Percentiles rank a stretch among this genome's conserved stretches.
Conservation (phyloP, 2,113 vertebrate genomes). For the Melanostigma gelatinosum region DNA sequence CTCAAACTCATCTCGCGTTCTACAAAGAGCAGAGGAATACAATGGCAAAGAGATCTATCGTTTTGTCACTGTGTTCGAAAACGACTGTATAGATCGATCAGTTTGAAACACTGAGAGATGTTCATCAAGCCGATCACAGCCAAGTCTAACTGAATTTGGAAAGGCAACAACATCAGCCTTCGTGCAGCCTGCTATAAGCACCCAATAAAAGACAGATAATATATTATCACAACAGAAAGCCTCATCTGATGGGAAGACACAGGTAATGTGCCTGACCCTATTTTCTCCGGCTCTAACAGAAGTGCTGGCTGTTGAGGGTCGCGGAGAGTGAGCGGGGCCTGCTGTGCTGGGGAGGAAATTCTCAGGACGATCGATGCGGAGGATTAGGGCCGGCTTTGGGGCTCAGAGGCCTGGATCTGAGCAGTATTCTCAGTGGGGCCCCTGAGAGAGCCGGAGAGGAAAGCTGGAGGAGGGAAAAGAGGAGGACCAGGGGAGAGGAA, state of each 20-base stretch:
- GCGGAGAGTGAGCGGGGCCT: conserved; percentile 70
- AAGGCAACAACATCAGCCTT: conserved; percentile 28
- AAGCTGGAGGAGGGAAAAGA: conserved; percentile 71
- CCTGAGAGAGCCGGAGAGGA: conserved; percentile 72
- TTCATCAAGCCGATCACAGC: conserved; percentile 21
- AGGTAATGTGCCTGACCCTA: conserved; percentile 49
- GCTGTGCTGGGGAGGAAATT: conserved; percentile 83
- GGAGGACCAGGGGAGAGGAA: conserved; percentile 61
- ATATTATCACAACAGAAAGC: conserved; percentile 31
- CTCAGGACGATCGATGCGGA: conserved; percentile 86
- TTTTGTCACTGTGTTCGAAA: conserved; percentile 11
- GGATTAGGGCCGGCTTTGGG: conserved; percentile 86
- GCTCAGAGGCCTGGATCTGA: conserved; percentile 86
- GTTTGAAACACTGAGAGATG: conserved; percentile 26
- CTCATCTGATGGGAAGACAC: conserved; percentile 50
- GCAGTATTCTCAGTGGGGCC: conserved; percentile 80
- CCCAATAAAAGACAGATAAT: conserved; percentile 31
- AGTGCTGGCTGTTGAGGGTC: conserved; percentile 57
- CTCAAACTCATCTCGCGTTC: conserved; percentile 1
- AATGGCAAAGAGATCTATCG: neutral
- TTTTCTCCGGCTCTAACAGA: conserved; percentile 47
- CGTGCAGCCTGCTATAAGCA: conserved; percentile 28
- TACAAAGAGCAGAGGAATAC: neutral
- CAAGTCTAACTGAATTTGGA: conserved; percentile 28
- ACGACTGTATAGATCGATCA: conserved; percentile 14